phyloP scores from a whole-genome alignment of 2,113 vertebrate genomes.

The Neotoma lepida region DNA sequence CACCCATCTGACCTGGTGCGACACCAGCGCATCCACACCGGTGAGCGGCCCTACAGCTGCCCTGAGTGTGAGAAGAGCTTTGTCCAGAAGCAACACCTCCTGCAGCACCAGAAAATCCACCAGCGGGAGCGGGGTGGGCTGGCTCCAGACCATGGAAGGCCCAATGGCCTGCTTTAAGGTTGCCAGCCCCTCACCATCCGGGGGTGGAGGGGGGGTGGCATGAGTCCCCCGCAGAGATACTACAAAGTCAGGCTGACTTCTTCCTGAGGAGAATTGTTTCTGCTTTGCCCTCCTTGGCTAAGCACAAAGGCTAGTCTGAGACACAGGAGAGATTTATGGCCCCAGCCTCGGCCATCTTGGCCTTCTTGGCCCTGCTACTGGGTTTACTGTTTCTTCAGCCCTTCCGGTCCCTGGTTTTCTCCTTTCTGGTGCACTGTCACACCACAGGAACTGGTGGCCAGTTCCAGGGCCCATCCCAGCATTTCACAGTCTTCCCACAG shows the following conservation, averaged over 20 bases:
- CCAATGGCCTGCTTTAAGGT: constrained; percentile 60
- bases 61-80: constrained; percentile 77
- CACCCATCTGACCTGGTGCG: constrained; percentile 73
- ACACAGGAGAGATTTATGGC: not conserved
- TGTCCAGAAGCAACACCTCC: constrained; percentile 83
- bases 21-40: constrained; percentile 81
- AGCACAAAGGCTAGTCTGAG: not conserved
- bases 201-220: constrained; percentile 63
- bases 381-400: not conserved
- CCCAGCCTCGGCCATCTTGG: not conserved
- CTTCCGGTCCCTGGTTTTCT: not conserved
- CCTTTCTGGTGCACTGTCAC: not conserved
- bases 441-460: not conserved
- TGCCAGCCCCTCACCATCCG: constrained; percentile 65
- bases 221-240: constrained; percentile 30
- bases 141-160: not conserved
- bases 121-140: constrained; percentile 59
- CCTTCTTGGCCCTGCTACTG: not conserved
- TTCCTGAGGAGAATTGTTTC: not conserved
- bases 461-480: not conserved
- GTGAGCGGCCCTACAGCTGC: constrained; percentile 79
- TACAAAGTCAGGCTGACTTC: not conserved
- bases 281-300: not conserved
- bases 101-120: constrained; percentile 83
- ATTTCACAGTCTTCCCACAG: not conserved